A percentile compares a stretch with the other conserved stretches of the same genome.
Evolutionary conservation across 30 jellyfish, hydroid and myxozoan genomes (phyloP).

Genomic region (Aurelia sp.): DNA sequence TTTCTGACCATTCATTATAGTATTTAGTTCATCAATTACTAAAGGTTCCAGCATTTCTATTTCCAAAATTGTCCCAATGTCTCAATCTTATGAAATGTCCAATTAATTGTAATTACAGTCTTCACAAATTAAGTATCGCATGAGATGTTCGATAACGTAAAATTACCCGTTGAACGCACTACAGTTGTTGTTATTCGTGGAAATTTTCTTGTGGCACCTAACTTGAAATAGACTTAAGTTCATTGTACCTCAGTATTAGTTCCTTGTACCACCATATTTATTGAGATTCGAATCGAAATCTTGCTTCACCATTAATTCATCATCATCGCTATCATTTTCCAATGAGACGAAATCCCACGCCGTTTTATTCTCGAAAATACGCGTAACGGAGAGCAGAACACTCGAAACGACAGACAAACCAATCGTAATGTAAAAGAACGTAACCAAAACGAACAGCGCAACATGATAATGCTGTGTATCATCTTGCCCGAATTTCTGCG

Average conservation of each 20-base stretch:
- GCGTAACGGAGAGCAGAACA: slow-evolving; percentile 82
- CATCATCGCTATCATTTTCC: slow-evolving; percentile 80
- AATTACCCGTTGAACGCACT: no score
- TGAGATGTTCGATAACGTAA: no score
- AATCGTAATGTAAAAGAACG: slow-evolving; percentile 87
- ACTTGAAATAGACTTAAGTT: no score
- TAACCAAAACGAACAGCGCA: slow-evolving; percentile 83
- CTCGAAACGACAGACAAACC: slow-evolving; percentile 97
- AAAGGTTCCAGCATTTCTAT: no score
- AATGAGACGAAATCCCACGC: slow-evolving; percentile 94
- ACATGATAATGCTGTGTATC: slow-evolving; percentile 76
- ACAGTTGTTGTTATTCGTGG: no score
- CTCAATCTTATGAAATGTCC: no score
- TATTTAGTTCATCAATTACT: no score
- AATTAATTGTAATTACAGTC: no score
- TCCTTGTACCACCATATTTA: slow-evolving; percentile 66
- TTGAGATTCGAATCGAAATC: slow-evolving; percentile 67
- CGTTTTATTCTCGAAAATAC: slow-evolving; percentile 89
- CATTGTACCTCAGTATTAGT: background rate
- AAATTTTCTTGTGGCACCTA: no score
- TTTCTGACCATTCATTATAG: no score
- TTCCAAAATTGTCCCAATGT: no score
- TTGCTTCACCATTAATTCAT: slow-evolving; percentile 67
- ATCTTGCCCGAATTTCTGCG: slow-evolving; percentile 40
- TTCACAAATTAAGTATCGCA: no score